phyloP scores from a whole-genome alignment of 1,140 invertebrate genomes.

The Brachionus plicatilis region DNA sequence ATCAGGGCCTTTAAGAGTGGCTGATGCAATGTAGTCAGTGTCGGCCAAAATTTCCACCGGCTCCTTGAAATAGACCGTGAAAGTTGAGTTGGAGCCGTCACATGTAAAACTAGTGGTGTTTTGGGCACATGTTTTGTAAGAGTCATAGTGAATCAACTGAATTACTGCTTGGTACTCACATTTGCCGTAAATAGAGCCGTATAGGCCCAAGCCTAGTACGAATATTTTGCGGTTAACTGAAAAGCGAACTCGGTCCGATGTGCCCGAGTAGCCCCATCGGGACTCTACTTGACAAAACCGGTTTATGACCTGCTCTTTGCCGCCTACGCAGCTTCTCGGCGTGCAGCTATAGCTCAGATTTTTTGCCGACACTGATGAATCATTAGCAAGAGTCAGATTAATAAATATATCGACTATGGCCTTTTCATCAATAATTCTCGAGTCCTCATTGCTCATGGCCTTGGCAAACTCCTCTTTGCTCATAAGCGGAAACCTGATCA shows the following conservation, averaged over 20 bases:
- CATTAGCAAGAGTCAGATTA: slow-evolving; percentile 63
- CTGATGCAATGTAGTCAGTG: slow-evolving; percentile 74
- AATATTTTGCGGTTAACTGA: slow-evolving; percentile 74
- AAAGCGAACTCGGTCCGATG: slow-evolving; percentile 76
- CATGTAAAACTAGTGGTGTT: slow-evolving; percentile 72
- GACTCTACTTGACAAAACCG: slow-evolving; percentile 74
- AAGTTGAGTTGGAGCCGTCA: slow-evolving; percentile 74
- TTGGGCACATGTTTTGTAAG: slow-evolving; percentile 69
- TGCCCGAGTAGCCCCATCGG: slow-evolving; percentile 80
- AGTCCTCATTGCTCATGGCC: slow-evolving; percentile 67
- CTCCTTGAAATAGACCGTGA: slow-evolving; percentile 81
- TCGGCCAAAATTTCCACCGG: slow-evolving; percentile 75
- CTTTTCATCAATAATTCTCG: slow-evolving; percentile 67
- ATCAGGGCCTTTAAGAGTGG: slow-evolving; percentile 73
- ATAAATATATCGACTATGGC: slow-evolving; percentile 74
- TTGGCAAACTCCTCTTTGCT: slow-evolving; percentile 72
- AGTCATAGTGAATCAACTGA: slow-evolving; percentile 68
- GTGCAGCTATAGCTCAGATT: slow-evolving; percentile 63
- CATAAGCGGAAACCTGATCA: slow-evolving; percentile 80
- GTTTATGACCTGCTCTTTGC: slow-evolving; percentile 73
- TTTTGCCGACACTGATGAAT: slow-evolving; percentile 44
- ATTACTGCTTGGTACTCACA: slow-evolving; percentile 68
- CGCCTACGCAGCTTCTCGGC: slow-evolving; percentile 73
- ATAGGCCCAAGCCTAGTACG: slow-evolving; percentile 78
- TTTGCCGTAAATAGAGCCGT: slow-evolving; percentile 75